Evolutionary conservation across 2,113 vertebrate species (phyloP), one percentile per base, ranked within the genome.

Genomic region (Manacus vitellinus): DNA sequence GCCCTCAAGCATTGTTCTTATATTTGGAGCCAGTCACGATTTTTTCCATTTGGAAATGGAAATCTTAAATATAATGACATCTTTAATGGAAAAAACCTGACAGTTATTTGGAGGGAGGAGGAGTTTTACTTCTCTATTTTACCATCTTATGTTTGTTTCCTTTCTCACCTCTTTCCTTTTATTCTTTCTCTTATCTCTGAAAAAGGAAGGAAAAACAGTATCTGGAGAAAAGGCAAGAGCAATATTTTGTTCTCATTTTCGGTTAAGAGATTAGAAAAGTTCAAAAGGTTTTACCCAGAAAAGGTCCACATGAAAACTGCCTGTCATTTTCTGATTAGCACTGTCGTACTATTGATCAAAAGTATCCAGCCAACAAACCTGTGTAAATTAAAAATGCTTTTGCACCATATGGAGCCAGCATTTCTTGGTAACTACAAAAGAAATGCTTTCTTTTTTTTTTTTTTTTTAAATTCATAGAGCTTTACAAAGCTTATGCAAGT

Each of bases 31-130:
- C 9, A 30, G 75, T 81, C 25, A 14, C 44, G 77, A 83, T 94
- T 87, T 90, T 97, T 87, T 81, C 82, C 84, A 92, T 93, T 90
- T 92, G 79, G 75, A 92, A 92, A 92, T 84, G 67, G 82, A 93
- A 93, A 92, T 84, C 47, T 78, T 84, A 68, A 86, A 81, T 88
- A 37, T 71, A 58, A 52, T 47, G 30, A 44, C 39, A 77, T 82
- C 91, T 89, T 72, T 85, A 85, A 78, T 89, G 41, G 31, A 92
- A 90, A 88, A 92, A 5, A 35, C 1, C 58, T 1, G 3, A 51
- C 22, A 82, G 62, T 90, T 66, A 71, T 30, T 81, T 85, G 77
- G 49, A 74, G 21, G 39, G 44, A 79, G 39, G 44, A 88, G 39
- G 35, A 88, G 39, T 71, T 92, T 74, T 75, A 25, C 43, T 76